Percentiles rank a stretch among this genome's conserved stretches.
phyloP scores from a whole-genome alignment of 2,797 vertebrate genomes.

The Malacoctenus gilli region DNA sequence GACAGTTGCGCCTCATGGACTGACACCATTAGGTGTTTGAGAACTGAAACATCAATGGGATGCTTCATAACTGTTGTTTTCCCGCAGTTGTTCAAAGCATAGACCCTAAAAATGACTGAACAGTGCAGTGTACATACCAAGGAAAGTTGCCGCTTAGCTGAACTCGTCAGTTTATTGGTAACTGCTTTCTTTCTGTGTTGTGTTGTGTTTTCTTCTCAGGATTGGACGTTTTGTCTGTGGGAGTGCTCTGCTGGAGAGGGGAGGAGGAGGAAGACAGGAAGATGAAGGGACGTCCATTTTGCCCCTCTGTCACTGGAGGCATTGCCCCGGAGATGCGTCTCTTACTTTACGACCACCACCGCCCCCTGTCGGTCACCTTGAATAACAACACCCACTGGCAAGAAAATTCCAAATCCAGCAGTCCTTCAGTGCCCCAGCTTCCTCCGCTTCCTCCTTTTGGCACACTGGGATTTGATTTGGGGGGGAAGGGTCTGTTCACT shows the following conservation, averaged over 20 bases:
- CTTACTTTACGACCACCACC: not conserved
- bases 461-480: no score
- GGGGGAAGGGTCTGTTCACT: slow-evolving; percentile 20
- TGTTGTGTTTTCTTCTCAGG: slow-evolving; percentile 49
- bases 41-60: no score
- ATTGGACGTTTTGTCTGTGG: slow-evolving; percentile 57
- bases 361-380: not conserved
- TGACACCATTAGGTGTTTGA: no score
- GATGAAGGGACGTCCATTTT: slow-evolving; percentile 57
- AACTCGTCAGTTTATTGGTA: not conserved
- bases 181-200: not conserved
- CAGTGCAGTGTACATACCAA: no score
- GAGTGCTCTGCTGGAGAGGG: slow-evolving; percentile 70
- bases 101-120: no score
- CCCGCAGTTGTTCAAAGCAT: no score
- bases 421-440: not conserved
- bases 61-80: no score
- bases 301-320: not conserved
- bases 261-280: slow-evolving; percentile 53
- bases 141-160: no score
- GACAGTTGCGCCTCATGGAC: no score
- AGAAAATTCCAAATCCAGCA: not conserved
- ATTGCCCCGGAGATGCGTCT: not conserved
- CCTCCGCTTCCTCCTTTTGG: not conserved
- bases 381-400: not conserved